Evolutionary conservation across 2,797 vertebrate species (phyloP).

Genomic region (Decapterus maruadsi): DNA sequence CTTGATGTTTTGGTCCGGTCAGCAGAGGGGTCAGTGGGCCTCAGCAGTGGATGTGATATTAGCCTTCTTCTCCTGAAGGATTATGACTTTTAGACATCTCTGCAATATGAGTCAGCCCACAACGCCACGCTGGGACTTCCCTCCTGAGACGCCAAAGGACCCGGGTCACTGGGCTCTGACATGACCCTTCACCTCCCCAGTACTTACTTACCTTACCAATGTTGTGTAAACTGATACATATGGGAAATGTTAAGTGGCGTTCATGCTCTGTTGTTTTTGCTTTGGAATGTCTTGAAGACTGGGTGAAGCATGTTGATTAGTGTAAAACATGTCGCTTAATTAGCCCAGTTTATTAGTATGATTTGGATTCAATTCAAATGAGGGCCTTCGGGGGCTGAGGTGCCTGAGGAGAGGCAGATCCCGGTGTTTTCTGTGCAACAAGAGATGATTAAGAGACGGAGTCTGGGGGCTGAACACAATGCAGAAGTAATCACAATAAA

Average conservation of each 20-base stretch:
- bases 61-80: slow-evolving; percentile 64
- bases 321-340: slow-evolving; percentile 64
- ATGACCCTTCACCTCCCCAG: slow-evolving; percentile 70
- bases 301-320: slow-evolving; percentile 51
- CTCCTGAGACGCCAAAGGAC: slow-evolving; percentile 56
- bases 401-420: slow-evolving; percentile 38
- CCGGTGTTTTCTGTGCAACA: slow-evolving; percentile 33
- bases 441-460: slow-evolving; percentile 46
- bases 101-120: slow-evolving; percentile 71
- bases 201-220: slow-evolving; percentile 54
- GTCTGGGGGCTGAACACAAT: slow-evolving; percentile 54
- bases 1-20: slow-evolving; percentile 52
- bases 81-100: slow-evolving; percentile 73
- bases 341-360: slow-evolving; percentile 52
- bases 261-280: slow-evolving; percentile 50
- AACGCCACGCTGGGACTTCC: slow-evolving; percentile 46
- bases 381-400: slow-evolving; percentile 12
- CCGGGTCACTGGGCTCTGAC: slow-evolving; percentile 67
- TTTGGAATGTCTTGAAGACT: slow-evolving; percentile 54
- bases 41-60: slow-evolving; percentile 60
- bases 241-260: slow-evolving; percentile 76
- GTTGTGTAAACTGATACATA: slow-evolving; percentile 77
- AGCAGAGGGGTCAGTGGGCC: slow-evolving; percentile 50
- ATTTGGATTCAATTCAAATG: slow-evolving; percentile 55
- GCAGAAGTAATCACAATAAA: slow-evolving; percentile 70